phyloP scores from a whole-genome alignment of 2,888 invertebrate genomes.

The Apotomis turbidana region DNA sequence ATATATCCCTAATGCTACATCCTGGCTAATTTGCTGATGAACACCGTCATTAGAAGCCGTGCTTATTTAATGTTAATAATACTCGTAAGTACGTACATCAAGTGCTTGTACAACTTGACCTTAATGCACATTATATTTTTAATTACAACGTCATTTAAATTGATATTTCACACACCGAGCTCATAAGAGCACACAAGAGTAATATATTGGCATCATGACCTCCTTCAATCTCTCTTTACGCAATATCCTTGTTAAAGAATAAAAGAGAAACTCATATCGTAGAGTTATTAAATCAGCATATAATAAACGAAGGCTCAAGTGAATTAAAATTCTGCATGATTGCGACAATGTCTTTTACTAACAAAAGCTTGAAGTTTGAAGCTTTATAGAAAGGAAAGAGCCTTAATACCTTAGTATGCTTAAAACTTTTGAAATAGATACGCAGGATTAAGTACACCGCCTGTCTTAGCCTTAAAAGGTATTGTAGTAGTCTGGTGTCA shows the following conservation, averaged over 20 bases:
- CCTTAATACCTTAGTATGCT: background rate
- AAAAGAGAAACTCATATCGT: constrained; percentile 5
- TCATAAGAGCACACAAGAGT: constrained; percentile 11
- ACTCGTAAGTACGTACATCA: background rate
- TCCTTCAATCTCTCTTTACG: constrained; percentile 16
- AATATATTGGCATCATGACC: constrained; percentile 21
- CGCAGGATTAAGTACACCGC: background rate
- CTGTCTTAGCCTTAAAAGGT: background rate
- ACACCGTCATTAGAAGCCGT: background rate
- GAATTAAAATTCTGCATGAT: background rate
- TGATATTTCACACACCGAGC: constrained; percentile 4
- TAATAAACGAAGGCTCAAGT: background rate
- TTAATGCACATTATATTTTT: constrained; percentile 3
- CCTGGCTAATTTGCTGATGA: background rate
- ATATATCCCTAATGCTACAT: too few relatives aligned
- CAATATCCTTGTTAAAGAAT: constrained; percentile 9
- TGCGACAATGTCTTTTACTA: background rate
- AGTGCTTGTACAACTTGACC: constrained; percentile 5
- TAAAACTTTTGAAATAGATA: background rate
- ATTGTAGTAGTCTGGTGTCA: background rate
- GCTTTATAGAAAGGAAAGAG: too few relatives aligned
- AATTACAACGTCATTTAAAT: constrained; percentile 21
- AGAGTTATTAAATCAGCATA: background rate
- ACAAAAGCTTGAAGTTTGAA: background rate
- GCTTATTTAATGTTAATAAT: background rate